phyloP scores from a whole-genome alignment of 2,797 vertebrate genomes.

The Periophthalmus magnuspinnatus region DNA sequence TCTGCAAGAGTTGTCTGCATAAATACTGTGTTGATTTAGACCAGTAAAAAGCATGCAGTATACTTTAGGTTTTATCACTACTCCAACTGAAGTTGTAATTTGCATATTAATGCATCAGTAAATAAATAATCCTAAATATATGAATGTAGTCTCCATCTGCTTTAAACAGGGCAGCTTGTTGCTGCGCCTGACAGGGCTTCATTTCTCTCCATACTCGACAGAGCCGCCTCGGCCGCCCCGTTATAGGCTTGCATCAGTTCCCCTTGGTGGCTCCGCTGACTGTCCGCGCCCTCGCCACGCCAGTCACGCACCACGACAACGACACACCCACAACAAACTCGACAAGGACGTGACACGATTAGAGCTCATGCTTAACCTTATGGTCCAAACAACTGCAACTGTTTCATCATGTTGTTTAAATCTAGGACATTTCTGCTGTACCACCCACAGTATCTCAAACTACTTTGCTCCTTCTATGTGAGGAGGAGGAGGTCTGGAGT shows the following conservation, averaged over 20 bases:
- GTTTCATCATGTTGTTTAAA: constrained; percentile 65
- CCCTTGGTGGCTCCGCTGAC: constrained; percentile 59
- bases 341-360: constrained; percentile 24
- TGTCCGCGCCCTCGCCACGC: constrained; percentile 45
- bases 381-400: constrained; percentile 38
- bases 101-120: not conserved
- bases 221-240: constrained; percentile 37
- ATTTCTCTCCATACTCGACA: constrained; percentile 10
- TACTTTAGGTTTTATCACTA: not conserved
- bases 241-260: constrained; percentile 47
- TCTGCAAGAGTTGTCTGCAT: constrained; percentile 9
- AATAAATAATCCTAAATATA: not conserved
- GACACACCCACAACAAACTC: constrained; percentile 4
- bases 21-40: constrained; percentile 8
- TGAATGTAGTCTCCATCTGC: not conserved
- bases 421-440: constrained; percentile 62
- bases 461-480: constrained; percentile 21
- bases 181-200: not conserved
- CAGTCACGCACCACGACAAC: constrained; percentile 23
- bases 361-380: constrained; percentile 15
- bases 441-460: constrained; percentile 12
- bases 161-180: not conserved
- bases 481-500: not conserved
- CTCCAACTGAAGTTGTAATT: not conserved
- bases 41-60: too few species aligned